Evolutionary conservation across 2,888 invertebrate genomes (phyloP).

Genomic region (Sinotaia quadrata): DNA sequence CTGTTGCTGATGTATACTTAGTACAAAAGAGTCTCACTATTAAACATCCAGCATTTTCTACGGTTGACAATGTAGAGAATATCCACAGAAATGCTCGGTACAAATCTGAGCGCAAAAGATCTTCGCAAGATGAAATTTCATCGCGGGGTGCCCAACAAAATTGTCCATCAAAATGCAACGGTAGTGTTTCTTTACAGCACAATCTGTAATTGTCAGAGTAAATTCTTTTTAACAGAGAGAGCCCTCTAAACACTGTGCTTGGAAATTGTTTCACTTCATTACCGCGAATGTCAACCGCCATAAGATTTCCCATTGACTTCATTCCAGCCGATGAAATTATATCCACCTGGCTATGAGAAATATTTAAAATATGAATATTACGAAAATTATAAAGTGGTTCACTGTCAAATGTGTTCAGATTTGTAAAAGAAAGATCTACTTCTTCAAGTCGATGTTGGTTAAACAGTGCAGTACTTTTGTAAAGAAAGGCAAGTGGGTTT

Average conservation of each 20-base stretch:
- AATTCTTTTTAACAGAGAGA: not conserved
- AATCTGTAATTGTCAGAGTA: slow-evolving; percentile 22
- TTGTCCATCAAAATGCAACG: not conserved
- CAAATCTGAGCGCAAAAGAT: slow-evolving; percentile 13
- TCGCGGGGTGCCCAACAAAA: slow-evolving; percentile 17
- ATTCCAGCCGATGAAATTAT: slow-evolving; percentile 13
- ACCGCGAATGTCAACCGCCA: not conserved
- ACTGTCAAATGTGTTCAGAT: not conserved
- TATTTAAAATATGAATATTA: slow-evolving; percentile 13
- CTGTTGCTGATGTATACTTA: not conserved
- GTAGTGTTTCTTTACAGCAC: slow-evolving; percentile 11
- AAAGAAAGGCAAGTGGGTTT: not conserved
- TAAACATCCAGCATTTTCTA: slow-evolving; percentile 20
- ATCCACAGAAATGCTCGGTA: slow-evolving; percentile 21
- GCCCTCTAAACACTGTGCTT: not conserved
- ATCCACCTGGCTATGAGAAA: not conserved
- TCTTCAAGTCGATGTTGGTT: not conserved
- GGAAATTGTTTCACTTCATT: slow-evolving; percentile 5
- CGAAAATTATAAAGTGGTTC: slow-evolving; percentile 7
- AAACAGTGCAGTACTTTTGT: not conserved
- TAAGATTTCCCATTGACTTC: not conserved
- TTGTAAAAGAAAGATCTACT: slow-evolving; percentile 25
- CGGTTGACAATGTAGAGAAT: slow-evolving; percentile 3
- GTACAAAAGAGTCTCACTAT: slow-evolving; percentile 8
- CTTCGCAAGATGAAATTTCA: slow-evolving; percentile 28